Evolutionary conservation across 2,888 invertebrate species (phyloP), one percentile per base, ranked within the genome.

Genomic region (Doris montereyensis): DNA sequence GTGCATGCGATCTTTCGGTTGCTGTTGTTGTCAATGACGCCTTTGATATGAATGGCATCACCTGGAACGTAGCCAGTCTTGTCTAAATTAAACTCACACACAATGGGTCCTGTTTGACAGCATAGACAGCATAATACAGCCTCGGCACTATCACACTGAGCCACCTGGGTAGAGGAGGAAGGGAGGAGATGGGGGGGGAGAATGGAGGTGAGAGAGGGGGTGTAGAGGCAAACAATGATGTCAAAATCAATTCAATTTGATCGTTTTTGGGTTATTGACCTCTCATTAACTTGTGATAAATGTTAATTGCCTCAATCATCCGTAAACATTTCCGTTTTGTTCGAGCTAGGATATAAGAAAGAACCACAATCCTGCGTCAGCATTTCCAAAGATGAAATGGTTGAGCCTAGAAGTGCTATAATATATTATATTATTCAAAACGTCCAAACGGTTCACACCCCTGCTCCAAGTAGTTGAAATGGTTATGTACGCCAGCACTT

Each of bases 111-210:
- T 1, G 57, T 74, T 28, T 52, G 1, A 26, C 74, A 74, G 74
- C 74, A 74, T 60, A 74, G 21, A 28, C 74, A 74, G 57, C 74
- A 74, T 28, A 74, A n/a, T 1, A 74, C 30, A 1, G 74, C 57
- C 60, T 74, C 74, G 10, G 74, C n/a, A 26, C 74, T 74, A 60
- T 74, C 74, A 10, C 28, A 17, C 32, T 74, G 74, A 4, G 74
- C 57, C 8, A 74, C 58, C 74, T 74, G 74, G n/a, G n/a, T n/a
- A 62, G 21, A 21, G 62, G 13, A 13, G 13, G 10, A 52, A 52
- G 52, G 10, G 58, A 58, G 24, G n/a, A 2, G 24, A 21, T 21
- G 21, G 58, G 8, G 52, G 8, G 52, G 2, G 21, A 58, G 58
- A 58, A 58, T n/a, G 3, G 52, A 58, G 24, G 21, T 58, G 58